These are phyloP conservation scores for Melipona beecheii DNA, from an alignment of 2,888 invertebrate species.

Conservation along the genomic window DNA sequence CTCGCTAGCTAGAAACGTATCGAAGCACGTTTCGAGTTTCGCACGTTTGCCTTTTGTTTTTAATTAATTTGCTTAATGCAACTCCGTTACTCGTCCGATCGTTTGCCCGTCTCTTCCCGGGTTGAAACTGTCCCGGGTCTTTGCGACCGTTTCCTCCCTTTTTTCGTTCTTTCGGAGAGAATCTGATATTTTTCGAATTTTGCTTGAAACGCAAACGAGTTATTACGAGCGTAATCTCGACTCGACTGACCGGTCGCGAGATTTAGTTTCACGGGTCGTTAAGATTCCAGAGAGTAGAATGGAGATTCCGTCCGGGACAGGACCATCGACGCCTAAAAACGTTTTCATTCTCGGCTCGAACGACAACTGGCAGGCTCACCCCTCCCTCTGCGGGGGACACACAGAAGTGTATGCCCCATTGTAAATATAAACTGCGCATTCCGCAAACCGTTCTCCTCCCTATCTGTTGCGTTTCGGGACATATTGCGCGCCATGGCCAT, in stretches of 20 bases:
- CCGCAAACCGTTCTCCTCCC: constrained; percentile 70
- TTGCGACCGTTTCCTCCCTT: too few relatives aligned
- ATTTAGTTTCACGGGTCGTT: constrained; percentile 28
- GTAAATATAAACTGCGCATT: constrained; percentile 74
- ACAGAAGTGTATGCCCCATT: constrained; percentile 74
- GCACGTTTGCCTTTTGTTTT: too few relatives aligned
- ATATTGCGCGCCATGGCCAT: constrained; percentile 72
- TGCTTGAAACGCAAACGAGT: neutral
- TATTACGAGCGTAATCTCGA: neutral
- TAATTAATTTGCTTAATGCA: too few relatives aligned
- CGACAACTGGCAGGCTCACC: constrained; percentile 69
- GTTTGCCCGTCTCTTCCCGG: too few relatives aligned
- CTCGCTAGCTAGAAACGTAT: too few relatives aligned
- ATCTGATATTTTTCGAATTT: neutral
- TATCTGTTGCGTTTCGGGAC: constrained; percentile 74
- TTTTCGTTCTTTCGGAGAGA: neutral
- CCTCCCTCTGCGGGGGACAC: constrained; percentile 40
- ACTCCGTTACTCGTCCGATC: too few relatives aligned
- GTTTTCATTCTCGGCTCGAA: constrained; percentile 54
- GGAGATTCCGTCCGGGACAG: constrained; percentile 20
- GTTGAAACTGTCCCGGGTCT: too few relatives aligned
- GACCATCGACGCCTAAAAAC: constrained; percentile 44
- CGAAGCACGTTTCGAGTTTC: too few relatives aligned
- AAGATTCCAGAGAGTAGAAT: constrained; percentile 20
- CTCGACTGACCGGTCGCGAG: neutral